phyloP scores from a whole-genome alignment of 2,888 invertebrate genomes.

The Fabriciana adippe region DNA sequence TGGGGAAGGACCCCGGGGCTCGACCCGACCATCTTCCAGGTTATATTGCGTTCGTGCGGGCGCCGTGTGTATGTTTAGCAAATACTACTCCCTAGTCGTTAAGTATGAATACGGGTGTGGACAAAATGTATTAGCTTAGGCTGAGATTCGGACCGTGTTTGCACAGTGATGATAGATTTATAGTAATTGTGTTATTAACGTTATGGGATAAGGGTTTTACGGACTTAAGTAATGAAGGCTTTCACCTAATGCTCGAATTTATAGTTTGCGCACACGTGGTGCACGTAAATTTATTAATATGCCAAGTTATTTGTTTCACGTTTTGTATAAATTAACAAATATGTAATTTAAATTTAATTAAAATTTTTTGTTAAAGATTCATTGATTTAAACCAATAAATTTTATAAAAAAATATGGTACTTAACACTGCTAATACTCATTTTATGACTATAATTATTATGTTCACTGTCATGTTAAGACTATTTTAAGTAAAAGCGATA shows the following conservation, averaged over 20 bases:
- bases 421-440: neutral
- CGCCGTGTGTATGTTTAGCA: slow-evolving; percentile 78
- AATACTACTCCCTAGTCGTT: slow-evolving; percentile 80
- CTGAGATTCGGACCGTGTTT: slow-evolving; percentile 81
- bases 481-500: no score
- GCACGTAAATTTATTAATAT: slow-evolving; percentile 37
- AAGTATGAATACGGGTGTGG: slow-evolving; percentile 82
- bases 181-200: slow-evolving; percentile 83
- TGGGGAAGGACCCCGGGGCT: slow-evolving; percentile 74
- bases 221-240: slow-evolving; percentile 81
- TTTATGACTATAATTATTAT: no score
- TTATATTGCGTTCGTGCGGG: slow-evolving; percentile 80
- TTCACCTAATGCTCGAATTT: slow-evolving; percentile 78
- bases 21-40: slow-evolving; percentile 78
- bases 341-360: no score
- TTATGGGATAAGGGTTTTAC: slow-evolving; percentile 82
- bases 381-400: no score
- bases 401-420: neutral
- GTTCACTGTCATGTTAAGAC: no score
- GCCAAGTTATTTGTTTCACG: slow-evolving; percentile 35
- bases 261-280: slow-evolving; percentile 73
- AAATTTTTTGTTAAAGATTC: no score
- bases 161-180: slow-evolving; percentile 81
- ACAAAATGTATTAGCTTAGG: slow-evolving; percentile 83
- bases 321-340: neutral